phyloP scores from a whole-genome alignment of 2,888 invertebrate species.

The Cenopis cana region DNA sequence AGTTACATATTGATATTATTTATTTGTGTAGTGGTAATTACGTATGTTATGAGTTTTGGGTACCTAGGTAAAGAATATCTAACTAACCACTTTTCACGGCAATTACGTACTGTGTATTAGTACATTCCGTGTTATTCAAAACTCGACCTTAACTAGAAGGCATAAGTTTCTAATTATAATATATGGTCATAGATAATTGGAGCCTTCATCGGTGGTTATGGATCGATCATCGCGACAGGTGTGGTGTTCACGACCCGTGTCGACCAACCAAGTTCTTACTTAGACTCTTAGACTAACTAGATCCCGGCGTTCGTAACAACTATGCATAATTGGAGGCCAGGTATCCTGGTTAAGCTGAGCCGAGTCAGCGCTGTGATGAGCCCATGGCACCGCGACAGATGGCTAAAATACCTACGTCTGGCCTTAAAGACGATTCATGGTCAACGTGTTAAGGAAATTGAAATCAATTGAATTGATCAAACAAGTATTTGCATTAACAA shows the following conservation, averaged over 20 bases:
- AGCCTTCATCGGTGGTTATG: slow-evolving; percentile 6
- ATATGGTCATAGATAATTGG: not conserved
- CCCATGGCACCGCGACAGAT: slow-evolving; percentile 1
- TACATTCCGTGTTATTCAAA: not conserved
- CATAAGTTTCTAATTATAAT: slow-evolving; percentile 1
- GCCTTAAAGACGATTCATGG: slow-evolving; percentile 6
- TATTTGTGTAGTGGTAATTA: too few relatives aligned
- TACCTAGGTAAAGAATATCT: not conserved
- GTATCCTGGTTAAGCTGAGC: not conserved
- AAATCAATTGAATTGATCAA: slow-evolving; percentile 14
- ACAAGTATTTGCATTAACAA: not conserved
- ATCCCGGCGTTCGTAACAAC: not conserved
- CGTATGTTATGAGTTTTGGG: too few relatives aligned
- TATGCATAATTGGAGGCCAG: not conserved
- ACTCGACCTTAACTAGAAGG: not conserved
- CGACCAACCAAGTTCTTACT: not conserved
- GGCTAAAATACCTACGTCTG: not conserved
- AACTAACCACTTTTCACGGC: not conserved
- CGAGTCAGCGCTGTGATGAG: not conserved
- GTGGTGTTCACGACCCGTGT: not conserved
- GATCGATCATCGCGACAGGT: slow-evolving; percentile 21
- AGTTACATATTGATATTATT: too few relatives aligned
- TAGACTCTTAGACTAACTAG: not conserved
- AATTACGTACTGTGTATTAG: slow-evolving; percentile 7
- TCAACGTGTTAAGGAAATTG: slow-evolving; percentile 15